Conservation (phyloP, 35 echinoderm and acorn worm genomes). For the Antedon bifida region DNA sequence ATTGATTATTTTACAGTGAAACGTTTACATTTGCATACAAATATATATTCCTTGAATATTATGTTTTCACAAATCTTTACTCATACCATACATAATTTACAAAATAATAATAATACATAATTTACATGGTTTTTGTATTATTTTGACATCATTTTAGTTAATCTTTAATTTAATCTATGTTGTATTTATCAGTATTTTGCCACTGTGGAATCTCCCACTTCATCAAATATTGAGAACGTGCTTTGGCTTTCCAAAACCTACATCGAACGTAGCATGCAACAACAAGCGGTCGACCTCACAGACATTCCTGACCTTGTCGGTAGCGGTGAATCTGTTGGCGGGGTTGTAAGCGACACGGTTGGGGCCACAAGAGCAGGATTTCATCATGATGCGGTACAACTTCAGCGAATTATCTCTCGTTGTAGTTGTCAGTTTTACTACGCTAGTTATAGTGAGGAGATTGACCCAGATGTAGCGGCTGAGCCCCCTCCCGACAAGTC, state of each 20-base stretch:
- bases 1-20: too few species aligned
- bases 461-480: conserved; percentile 56
- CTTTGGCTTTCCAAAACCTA: conserved; percentile 65
- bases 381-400: conserved; percentile 65
- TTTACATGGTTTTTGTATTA: too few species aligned
- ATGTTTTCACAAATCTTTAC: too few species aligned
- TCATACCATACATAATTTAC: too few species aligned
- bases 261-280: conserved; percentile 47
- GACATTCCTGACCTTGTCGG: conserved; percentile 88
- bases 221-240: conserved; percentile 31
- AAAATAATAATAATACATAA: too few species aligned
- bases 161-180: too few species aligned
- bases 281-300: conserved; percentile 19
- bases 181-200: conserved; percentile 68
- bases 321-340: conserved; percentile 90
- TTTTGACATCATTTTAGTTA: too few species aligned
- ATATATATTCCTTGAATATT: too few species aligned
- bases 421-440: conserved; percentile 85
- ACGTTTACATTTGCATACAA: too few species aligned
- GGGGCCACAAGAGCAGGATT: conserved; percentile 40
- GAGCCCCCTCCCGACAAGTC: neutral
- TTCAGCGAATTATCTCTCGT: conserved; percentile 76
- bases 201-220: conserved; percentile 63
- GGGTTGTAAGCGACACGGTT: conserved; percentile 90
- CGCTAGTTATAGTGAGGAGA: conserved; percentile 55